These are phyloP conservation scores for Orchestia grillus DNA, from an alignment of 1,140 invertebrate species.

Conservation along the genomic window DNA sequence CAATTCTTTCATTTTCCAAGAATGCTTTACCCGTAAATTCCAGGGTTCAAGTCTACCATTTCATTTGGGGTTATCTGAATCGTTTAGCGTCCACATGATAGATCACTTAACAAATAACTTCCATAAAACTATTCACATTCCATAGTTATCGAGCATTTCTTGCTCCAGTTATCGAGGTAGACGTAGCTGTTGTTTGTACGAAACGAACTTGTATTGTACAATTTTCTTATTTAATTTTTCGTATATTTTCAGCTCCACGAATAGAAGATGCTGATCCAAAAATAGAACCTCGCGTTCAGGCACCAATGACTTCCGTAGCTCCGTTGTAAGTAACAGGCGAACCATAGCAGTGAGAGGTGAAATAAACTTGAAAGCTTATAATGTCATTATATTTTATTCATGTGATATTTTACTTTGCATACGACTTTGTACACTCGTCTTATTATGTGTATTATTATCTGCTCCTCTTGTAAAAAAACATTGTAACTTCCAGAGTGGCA, in stretches of 20 bases:
- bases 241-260: constrained; percentile 73
- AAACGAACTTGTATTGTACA: background rate
- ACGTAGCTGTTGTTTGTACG: background rate
- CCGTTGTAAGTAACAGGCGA: constrained; percentile 73
- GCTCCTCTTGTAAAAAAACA: background rate
- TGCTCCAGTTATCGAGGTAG: constrained; percentile 14
- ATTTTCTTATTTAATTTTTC: constrained; percentile 38
- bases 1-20: no score
- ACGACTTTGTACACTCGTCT: background rate
- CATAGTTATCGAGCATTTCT: background rate
- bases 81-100: background rate
- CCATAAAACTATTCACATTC: background rate
- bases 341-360: background rate
- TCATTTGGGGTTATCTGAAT: background rate
- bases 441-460: background rate
- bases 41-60: background rate
- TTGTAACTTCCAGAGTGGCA: constrained; percentile 49
- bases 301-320: constrained; percentile 76
- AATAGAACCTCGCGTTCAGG: constrained; percentile 72
- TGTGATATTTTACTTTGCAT: background rate
- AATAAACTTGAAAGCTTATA: background rate
- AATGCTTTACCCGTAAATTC: background rate
- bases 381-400: background rate
- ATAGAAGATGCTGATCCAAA: constrained; percentile 73
- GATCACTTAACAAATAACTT: background rate